Evolutionary conservation across 2,113 vertebrate genomes (phyloP).

Genomic region (Chlamydotis undulata): DNA sequence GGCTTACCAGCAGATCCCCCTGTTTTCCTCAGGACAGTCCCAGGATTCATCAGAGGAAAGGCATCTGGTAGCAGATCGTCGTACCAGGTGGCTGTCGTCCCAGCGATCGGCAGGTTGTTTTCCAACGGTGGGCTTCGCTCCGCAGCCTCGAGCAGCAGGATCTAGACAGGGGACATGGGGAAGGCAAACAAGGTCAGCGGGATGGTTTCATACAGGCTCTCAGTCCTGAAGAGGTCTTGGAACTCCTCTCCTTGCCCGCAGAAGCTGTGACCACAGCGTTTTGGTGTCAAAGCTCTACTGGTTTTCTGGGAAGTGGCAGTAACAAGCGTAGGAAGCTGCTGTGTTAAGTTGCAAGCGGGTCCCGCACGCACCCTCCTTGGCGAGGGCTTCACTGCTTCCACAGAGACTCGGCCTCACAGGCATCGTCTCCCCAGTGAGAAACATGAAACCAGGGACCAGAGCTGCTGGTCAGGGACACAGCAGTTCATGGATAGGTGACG

Average conservation of each 20-base stretch:
- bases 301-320: background rate
- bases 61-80: conserved; percentile 81
- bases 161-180: conserved; percentile 61
- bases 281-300: background rate
- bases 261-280: background rate
- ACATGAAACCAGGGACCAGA: background rate
- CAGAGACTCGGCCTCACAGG: rapidly evolving
- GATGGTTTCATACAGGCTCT: background rate
- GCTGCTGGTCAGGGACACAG: background rate
- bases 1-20: conserved; percentile 63
- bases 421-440: background rate
- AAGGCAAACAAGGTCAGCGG: background rate
- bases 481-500: background rate
- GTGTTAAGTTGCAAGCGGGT: background rate
- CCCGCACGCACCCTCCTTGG: background rate
- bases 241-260: background rate
- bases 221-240: background rate
- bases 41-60: conserved; percentile 79
- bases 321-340: background rate
- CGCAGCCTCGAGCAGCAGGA: conserved; percentile 79
- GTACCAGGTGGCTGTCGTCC: conserved; percentile 75
- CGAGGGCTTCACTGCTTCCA: background rate
- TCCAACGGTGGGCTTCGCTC: conserved; percentile 44
- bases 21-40: conserved; percentile 66
- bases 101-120: conserved; percentile 67